Evolutionary conservation across 2,888 invertebrate species (phyloP), one percentile per base, ranked within the genome.

Genomic region (Scaptomyza caliginosa): DNA sequence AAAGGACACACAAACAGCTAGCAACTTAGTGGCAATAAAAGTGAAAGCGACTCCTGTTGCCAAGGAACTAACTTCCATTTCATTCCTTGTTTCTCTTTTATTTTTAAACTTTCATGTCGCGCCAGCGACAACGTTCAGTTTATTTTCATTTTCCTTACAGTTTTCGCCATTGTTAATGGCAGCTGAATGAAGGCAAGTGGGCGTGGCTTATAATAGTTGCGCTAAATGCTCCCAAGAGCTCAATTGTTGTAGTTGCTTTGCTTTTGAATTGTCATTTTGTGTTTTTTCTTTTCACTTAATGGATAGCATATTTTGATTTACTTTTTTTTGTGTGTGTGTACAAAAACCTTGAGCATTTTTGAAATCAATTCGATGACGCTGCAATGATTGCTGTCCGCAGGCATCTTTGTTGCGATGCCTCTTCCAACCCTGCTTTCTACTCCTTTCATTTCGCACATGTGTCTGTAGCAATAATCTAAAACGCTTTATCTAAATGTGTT

Each of bases 401-500:
- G 74, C 64, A 2, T n/a, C 36, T 32, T 38, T 16, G 32, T 32
- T 32, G 32, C 13, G 30, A 13, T 11, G n/a, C 7, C 26, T 1
- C 7, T 2, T 1, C 1, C 0, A 8, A 1, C 11, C 6, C 1
- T 2, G 5, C 17, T 23, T 7, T 13, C 21, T 21, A 6, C 17
- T 38, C 19, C 39, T 17, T 40, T 13, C 10, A n/a, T 4, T 7
- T 5, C 55, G 68, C 58, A 67, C 13, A 30, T 30, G 30, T 74
- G 70, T 77, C 55, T 73, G 48, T 56, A 51, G 84, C 58, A 74
- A 75, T 82, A 81, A 82, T 84, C 81, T 86, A 72, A 86, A 86
- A 72, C 86, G 81, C 86, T 81, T 81, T 81, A 81, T 81, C 86
- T 84, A 86, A 81, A 81, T 81, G 81, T 68, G 55, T 67, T 76